A percentile compares a stretch with the other conserved stretches of the same genome.
These are phyloP conservation scores for Calidris pygmaea DNA, from an alignment of 2,113 vertebrate species.

Conservation along the genomic window DNA sequence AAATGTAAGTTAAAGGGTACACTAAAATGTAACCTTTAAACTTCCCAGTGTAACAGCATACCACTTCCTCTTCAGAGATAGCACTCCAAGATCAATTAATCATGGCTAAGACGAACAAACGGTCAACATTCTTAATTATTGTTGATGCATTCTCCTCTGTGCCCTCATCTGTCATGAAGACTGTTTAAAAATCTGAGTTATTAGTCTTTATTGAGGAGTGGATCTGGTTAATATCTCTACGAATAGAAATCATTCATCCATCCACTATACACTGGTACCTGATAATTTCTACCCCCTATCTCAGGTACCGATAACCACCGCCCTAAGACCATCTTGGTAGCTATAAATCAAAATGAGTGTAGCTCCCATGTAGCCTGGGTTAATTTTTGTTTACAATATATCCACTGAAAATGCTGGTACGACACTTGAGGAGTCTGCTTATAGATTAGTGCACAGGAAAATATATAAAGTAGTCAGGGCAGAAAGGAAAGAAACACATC, in stretches of 20 bases:
- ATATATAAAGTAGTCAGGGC: constrained; percentile 27
- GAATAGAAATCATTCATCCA: constrained; percentile 79
- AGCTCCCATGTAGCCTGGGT: constrained; percentile 84
- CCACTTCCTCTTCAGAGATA: constrained; percentile 87
- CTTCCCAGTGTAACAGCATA: constrained; percentile 80
- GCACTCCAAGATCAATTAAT: constrained; percentile 85
- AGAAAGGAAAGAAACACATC: constrained; percentile 63
- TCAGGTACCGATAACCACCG: constrained; percentile 83
- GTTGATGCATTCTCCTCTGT: constrained; percentile 79
- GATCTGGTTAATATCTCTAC: constrained; percentile 91
- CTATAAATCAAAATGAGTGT: constrained; percentile 83
- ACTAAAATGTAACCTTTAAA: constrained; percentile 89
- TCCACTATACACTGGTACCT: constrained; percentile 64
- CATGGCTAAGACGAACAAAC: constrained; percentile 79
- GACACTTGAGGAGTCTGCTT: constrained; percentile 70
- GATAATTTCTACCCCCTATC: constrained; percentile 77
- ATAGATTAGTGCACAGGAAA: constrained; percentile 61
- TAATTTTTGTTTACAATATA: constrained; percentile 84
- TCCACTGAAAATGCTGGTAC: constrained; percentile 72
- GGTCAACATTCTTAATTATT: constrained; percentile 85
- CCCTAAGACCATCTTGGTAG: constrained; percentile 72
- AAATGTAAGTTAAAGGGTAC: constrained; percentile 79
- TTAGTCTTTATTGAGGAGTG: constrained; percentile 88
- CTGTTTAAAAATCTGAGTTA: constrained; percentile 95
- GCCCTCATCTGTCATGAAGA: constrained; percentile 86